These are phyloP conservation scores for Parnassius glacialis DNA, from an alignment of 2,888 invertebrate genomes.

Conservation along the genomic window DNA sequence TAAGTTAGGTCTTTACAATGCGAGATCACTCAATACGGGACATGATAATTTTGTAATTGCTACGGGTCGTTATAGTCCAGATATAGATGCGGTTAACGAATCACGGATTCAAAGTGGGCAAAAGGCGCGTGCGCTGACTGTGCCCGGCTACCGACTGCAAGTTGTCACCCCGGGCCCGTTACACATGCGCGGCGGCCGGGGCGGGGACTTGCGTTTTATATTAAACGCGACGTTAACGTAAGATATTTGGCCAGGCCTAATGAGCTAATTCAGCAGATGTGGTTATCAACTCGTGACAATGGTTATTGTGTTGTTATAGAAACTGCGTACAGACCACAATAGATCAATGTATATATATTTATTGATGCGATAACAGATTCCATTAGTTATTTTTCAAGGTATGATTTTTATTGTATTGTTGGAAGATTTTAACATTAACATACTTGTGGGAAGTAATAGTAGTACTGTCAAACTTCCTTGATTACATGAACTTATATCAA, in stretches of 20 bases:
- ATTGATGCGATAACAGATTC: slow-evolving; percentile 28
- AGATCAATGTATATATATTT: slow-evolving; percentile 26
- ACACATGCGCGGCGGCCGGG: not conserved
- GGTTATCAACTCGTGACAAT: slow-evolving; percentile 5
- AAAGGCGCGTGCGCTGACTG: slow-evolving; percentile 26
- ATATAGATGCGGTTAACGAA: too few relatives aligned
- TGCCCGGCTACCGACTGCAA: slow-evolving; percentile 32
- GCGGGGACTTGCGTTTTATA: slow-evolving; percentile 20
- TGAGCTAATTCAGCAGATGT: too few relatives aligned
- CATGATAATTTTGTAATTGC: slow-evolving; percentile 27
- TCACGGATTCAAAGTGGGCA: too few relatives aligned
- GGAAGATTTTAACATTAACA: slow-evolving; percentile 28
- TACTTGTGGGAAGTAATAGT: too few relatives aligned
- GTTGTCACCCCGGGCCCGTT: slow-evolving; percentile 3
- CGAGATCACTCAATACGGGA: slow-evolving; percentile 31
- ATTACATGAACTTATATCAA: slow-evolving; percentile 1
- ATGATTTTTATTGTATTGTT: slow-evolving; percentile 20
- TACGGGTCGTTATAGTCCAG: too few relatives aligned
- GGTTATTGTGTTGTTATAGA: slow-evolving; percentile 27
- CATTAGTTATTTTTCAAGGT: slow-evolving; percentile 2
- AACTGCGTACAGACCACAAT: slow-evolving; percentile 32
- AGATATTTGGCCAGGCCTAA: too few relatives aligned
- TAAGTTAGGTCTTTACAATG: slow-evolving; percentile 29
- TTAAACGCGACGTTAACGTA: too few relatives aligned
- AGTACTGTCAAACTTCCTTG: not conserved